Evolutionary conservation across 2,888 invertebrate species (phyloP), one percentile per base, ranked within the genome.

Genomic region (Mimumesa dahlbomi): DNA sequence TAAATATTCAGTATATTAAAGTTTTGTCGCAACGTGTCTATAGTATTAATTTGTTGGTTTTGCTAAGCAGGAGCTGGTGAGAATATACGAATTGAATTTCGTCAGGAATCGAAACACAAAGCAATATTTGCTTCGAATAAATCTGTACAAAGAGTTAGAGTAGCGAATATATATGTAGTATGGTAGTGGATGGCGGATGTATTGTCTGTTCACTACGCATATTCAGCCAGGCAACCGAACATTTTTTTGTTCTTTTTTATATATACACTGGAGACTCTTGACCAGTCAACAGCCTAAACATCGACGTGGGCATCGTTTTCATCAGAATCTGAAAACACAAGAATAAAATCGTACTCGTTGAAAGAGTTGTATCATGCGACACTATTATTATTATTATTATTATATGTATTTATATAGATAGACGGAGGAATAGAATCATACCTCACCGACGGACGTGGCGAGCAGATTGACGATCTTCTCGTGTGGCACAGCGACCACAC

Each of bases 301-400:
- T 99, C 79, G 99, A 99, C 80, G 99, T 99, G 84, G 99, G 99
- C 99, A 99, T 99, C 69, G 99, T 99, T 92, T 99, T 99, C 99
- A 99, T 99, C 85, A 98, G 93, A 85, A 99, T 99, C 98, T 98
- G n/a, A 93, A 29, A 93, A 92, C 74, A 73, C 63, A 73, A 67
- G 40, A 58, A n/a, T 9, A 29, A 29, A 2, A 29, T 29, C 9
- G 1, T 29, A 6, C 1, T 29, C 7, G 7, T 5, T 25, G 2
- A 29, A 29, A 29, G 7, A 29, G 6, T 29, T 29, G 6, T 29
- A 29, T 29, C 9, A 29, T 9, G 29, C 9, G 9, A 1, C 6
- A 29, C 7, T 29, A 9, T 1, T 1, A 29, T 29, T 29, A 29
- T 29, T 9, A 29, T 29, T 9, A 9, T 29, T 3, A 25, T 29